These are phyloP conservation scores for Eudemis profundana DNA, from an alignment of 2,888 invertebrate species.

Conservation along the genomic window DNA sequence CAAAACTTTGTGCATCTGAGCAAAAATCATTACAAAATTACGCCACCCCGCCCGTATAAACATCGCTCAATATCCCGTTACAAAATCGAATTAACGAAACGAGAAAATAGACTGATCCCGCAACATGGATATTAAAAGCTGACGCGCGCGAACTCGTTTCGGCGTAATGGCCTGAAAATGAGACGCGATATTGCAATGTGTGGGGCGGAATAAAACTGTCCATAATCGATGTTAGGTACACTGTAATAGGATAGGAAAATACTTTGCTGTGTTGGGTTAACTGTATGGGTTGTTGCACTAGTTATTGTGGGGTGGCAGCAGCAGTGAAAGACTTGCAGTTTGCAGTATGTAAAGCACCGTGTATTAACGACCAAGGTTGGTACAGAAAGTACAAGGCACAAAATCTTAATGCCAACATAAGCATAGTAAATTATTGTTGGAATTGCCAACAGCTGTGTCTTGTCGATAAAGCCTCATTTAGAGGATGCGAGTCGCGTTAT, in stretches of 20 bases:
- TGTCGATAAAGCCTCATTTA: too few relatives aligned
- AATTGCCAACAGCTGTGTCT: too few relatives aligned
- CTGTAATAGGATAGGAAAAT: background rate
- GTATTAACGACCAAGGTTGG: too few relatives aligned
- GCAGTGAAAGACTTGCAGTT: too few relatives aligned
- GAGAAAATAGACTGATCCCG: constrained; percentile 43
- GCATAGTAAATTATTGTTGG: too few relatives aligned
- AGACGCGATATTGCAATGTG: constrained; percentile 49
- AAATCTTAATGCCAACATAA: too few relatives aligned
- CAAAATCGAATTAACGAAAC: constrained; percentile 39
- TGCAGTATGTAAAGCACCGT: too few relatives aligned
- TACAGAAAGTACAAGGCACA: too few relatives aligned
- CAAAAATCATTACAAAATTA: constrained; percentile 15
- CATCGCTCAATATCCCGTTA: constrained; percentile 37
- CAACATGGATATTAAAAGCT: constrained; percentile 49
- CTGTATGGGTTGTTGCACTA: too few relatives aligned
- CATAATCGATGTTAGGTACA: constrained; percentile 32
- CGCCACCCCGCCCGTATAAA: constrained; percentile 17
- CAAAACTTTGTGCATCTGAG: background rate
- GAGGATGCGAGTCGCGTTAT: too few relatives aligned
- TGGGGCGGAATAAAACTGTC: constrained; percentile 28
- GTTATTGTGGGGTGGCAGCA: too few relatives aligned
- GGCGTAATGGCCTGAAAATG: constrained; percentile 64
- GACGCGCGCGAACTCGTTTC: constrained; percentile 51
- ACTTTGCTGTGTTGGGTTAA: background rate